phyloP scores from a whole-genome alignment of 2,888 invertebrate genomes.

The Sphinx pinastri region DNA sequence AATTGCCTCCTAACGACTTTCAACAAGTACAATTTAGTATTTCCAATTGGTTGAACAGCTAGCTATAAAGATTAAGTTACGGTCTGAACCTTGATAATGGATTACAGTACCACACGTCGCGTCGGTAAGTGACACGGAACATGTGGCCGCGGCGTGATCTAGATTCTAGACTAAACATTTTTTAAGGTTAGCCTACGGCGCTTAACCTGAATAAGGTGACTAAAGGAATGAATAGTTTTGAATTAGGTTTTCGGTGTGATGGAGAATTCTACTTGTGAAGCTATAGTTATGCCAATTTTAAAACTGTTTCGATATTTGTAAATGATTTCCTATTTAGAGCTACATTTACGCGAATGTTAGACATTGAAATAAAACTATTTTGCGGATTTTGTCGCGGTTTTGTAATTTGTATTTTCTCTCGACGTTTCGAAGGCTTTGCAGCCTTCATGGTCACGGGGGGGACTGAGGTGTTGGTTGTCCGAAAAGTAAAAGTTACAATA shows the following conservation, averaged over 20 bases:
- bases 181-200: not conserved
- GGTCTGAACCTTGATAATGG: conserved; percentile 46
- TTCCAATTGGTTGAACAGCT: conserved; percentile 35
- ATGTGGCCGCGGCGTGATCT: conserved; percentile 21
- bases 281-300: not conserved
- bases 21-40: conserved; percentile 27
- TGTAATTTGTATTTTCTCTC: too few relatives aligned
- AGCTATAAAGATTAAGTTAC: conserved; percentile 47
- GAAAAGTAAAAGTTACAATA: too few relatives aligned
- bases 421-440: too few relatives aligned
- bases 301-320: too few relatives aligned
- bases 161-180: not conserved
- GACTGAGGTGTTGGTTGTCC: too few relatives aligned
- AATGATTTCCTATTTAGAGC: too few relatives aligned
- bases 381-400: too few relatives aligned
- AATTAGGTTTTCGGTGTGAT: too few relatives aligned
- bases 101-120: conserved; percentile 36
- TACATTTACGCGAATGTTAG: too few relatives aligned
- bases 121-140: conserved; percentile 10
- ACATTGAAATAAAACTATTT: too few relatives aligned
- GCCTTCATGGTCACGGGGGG: too few relatives aligned
- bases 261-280: not conserved
- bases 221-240: too few relatives aligned
- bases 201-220: not conserved
- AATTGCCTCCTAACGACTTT: conserved; percentile 1